These are phyloP conservation scores for Halcyon leucocephala DNA, from an alignment of 2,797 vertebrate genomes.

Conservation along the genomic window DNA sequence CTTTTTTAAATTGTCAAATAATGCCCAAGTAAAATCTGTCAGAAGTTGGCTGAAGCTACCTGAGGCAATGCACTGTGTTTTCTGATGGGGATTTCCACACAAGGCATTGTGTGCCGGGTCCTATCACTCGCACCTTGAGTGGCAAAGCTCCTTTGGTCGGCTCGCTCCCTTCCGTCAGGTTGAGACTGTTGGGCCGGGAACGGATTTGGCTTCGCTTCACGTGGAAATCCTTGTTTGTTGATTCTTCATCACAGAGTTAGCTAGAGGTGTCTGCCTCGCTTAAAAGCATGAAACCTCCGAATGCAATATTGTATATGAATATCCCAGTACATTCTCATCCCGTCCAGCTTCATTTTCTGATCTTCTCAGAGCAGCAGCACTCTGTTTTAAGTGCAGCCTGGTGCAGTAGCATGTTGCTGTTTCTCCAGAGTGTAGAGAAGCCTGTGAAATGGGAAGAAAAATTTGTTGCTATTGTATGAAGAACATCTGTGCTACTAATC, in stretches of 20 bases:
- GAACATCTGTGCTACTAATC: constrained; percentile 14
- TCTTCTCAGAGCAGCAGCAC: background rate
- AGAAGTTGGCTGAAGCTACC: background rate
- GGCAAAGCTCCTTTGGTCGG: background rate
- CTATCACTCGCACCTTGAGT: background rate
- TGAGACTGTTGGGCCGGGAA: background rate
- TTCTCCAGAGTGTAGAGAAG: background rate
- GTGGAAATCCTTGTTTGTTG: background rate
- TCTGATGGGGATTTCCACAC: background rate
- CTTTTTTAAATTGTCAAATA: background rate
- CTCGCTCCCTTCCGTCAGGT: background rate
- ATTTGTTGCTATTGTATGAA: constrained; percentile 12
- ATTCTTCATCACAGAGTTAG: background rate
- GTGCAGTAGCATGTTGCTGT: background rate
- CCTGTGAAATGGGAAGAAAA: background rate
- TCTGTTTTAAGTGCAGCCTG: background rate
- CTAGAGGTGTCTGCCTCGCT: background rate
- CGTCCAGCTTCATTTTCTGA: background rate
- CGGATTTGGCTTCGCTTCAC: background rate
- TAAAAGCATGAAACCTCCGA: background rate
- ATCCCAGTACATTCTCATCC: background rate
- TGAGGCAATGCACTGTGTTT: background rate
- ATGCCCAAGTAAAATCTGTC: background rate
- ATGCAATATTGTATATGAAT: background rate
- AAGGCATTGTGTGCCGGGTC: background rate